Conservation (phyloP, 2,888 invertebrate genomes). For the Apamea epomidion region DNA sequence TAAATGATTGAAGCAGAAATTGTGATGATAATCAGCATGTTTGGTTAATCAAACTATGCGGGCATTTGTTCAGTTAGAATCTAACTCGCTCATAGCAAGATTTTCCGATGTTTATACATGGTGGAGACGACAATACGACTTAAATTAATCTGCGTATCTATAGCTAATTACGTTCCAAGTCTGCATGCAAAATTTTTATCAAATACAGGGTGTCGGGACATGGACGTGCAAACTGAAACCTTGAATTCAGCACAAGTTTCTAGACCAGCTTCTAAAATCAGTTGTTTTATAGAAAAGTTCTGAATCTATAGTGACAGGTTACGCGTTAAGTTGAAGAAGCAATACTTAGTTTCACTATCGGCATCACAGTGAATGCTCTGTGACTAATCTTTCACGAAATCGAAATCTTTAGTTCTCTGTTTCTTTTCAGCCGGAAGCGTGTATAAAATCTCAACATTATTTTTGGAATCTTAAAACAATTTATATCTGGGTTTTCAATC, state of each 20-base stretch:
- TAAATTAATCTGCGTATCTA: too few relatives aligned
- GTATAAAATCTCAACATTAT: not conserved
- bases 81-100: not conserved
- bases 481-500: not conserved
- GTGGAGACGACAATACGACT: too few relatives aligned
- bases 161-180: too few relatives aligned
- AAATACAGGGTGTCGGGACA: too few relatives aligned
- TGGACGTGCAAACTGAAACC: too few relatives aligned
- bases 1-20: not conserved
- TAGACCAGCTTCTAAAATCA: too few relatives aligned
- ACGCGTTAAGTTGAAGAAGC: not conserved
- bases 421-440: not conserved
- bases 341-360: not conserved
- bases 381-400: not conserved
- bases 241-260: too few relatives aligned
- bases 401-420: not conserved
- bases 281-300: too few relatives aligned
- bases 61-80: not conserved
- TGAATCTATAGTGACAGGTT: too few relatives aligned
- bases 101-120: not conserved
- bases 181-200: too few relatives aligned
- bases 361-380: too few relatives aligned
- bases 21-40: not conserved
- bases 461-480: slow-evolving; percentile 13
- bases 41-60: not conserved